Base-by-base conservation (phyloP, 2,797 vertebrate genomes). In the Nothura maculosa region DNA sequence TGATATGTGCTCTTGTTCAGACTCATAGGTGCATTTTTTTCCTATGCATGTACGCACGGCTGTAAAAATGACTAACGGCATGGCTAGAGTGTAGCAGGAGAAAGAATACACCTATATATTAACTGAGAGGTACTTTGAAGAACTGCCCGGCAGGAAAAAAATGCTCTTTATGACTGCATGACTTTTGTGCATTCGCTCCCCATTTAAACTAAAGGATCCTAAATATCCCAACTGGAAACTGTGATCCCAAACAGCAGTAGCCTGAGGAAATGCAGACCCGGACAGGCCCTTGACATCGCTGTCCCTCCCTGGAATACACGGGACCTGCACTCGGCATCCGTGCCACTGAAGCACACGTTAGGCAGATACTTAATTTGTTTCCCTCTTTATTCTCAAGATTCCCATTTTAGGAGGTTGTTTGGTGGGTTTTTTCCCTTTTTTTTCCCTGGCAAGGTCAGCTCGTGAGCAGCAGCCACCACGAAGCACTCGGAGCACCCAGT, bases 1-100 rank as follows among this genome's bases (percentile, higher is more conserved):
- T 67, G 45, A 55, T 94, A 94, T 73, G 73, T 87, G 72, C 34
- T 50, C 91, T 93, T 94, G 63, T 79, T 91, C 77, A 92, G 87
- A 92, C 76, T 92, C 40, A 83, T 8, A 50, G 1, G 2, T 80
- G 55, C 40, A 68, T 79, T 89, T 83, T 77, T 87, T 42, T 28
- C 47, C 21, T 80, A n/a, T 28, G 75, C 38, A 69, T 10, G 12
- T 18, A 57, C 47, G 42, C 25, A 40, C 1, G 5, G 2, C 0
- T 70, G 76, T 48, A 75, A 94, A 87, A 87, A 60, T 12, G 20
- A 70, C 47, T 61, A 85, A 48, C 32, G 25, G 72, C 47, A 67
- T 86, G 45, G 21, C 24, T 81, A 90, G 14, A 55, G 16, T 4
- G 11, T 15, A 16, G 12, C 34, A 87, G 21, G 72, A 73, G 69